Evolutionary conservation across 2,113 vertebrate species (phyloP).

Genomic region (Synodontis membranacea): DNA sequence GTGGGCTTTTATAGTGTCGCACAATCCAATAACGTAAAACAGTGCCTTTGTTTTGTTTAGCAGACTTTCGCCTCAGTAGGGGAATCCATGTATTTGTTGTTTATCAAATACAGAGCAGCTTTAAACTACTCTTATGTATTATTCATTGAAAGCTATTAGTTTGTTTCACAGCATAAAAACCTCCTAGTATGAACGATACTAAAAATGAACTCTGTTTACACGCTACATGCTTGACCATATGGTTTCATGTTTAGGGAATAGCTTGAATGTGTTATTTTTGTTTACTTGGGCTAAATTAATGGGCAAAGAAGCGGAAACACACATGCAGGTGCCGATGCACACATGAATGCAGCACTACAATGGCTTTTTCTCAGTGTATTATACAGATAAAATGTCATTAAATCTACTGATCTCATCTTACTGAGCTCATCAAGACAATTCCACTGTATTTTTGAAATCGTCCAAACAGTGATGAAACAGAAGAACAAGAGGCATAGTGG

Average conservation of each 20-base stretch:
- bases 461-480: not conserved
- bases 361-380: not conserved
- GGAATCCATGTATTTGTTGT: not conserved
- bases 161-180: not conserved
- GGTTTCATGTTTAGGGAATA: not conserved
- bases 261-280: constrained; percentile 2
- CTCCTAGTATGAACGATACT: not conserved
- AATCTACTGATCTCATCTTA: not conserved
- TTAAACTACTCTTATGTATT: not conserved
- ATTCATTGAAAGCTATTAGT: not conserved
- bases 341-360: not conserved
- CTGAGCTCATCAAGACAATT: not conserved
- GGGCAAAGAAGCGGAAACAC: not conserved
- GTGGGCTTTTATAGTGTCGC: not conserved
- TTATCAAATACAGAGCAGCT: not conserved
- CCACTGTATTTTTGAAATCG: not conserved
- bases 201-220: not conserved
- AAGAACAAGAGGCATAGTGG: not conserved
- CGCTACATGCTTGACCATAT: not conserved
- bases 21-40: not conserved
- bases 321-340: not conserved
- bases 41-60: not conserved
- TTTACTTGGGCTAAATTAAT: not conserved
- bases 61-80: not conserved
- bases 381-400: not conserved